Conservation (phyloP, 1,140 invertebrate species). For the Macrotrachela quadricornifera region DNA sequence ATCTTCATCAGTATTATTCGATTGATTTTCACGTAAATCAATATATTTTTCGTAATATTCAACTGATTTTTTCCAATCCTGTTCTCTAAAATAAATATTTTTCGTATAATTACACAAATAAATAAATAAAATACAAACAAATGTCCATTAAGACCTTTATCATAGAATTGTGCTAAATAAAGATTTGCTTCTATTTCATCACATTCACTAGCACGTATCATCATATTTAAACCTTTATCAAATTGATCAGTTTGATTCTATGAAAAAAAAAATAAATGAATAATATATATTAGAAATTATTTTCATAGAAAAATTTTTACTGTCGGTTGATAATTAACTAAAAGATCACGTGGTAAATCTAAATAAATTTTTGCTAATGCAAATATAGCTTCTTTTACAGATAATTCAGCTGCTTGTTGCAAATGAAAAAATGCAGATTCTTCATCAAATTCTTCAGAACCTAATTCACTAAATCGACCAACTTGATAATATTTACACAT, state of each 20-base stretch:
- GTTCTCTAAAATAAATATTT: not conserved
- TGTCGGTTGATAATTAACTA: conserved; percentile 23
- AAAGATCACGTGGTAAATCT: conserved; percentile 32
- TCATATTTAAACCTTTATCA: conserved; percentile 29
- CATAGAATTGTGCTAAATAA: conserved; percentile 34
- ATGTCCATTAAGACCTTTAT: conserved; percentile 25
- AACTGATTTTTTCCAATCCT: not conserved
- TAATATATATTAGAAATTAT: not conserved
- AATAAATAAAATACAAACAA: not conserved
- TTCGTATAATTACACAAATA: not conserved
- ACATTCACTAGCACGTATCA: conserved; percentile 32
- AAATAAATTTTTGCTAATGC: conserved; percentile 34
- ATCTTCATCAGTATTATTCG: conserved; percentile 16
- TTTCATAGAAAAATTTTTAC: conserved; percentile 12
- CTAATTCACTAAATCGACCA: conserved; percentile 30
- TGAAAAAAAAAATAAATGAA: conserved; percentile 1
- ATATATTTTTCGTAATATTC: conserved; percentile 23
- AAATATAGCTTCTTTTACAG: conserved; percentile 34
- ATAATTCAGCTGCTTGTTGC: conserved; percentile 34
- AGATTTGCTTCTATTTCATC: conserved; percentile 36
- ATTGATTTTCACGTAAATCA: conserved; percentile 28
- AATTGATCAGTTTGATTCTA: conserved; percentile 22
- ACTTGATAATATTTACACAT: conserved; percentile 38
- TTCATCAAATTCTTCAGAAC: conserved; percentile 27
- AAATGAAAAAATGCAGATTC: conserved; percentile 37